phyloP scores from a whole-genome alignment of 2,113 vertebrate genomes.

The Climacteris rufus region DNA sequence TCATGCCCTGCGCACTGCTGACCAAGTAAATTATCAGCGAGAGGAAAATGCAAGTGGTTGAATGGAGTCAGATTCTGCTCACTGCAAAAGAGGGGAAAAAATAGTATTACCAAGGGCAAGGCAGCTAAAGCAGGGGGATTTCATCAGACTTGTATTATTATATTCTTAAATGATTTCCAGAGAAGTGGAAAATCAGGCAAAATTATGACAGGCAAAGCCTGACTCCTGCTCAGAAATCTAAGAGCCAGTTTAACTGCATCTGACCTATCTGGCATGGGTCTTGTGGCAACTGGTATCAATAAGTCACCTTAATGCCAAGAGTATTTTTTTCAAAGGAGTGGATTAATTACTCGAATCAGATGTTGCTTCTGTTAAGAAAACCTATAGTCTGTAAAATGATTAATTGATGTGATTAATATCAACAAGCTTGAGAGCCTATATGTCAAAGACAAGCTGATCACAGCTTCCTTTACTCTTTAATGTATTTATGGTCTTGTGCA shows the following conservation, averaged over 20 bases:
- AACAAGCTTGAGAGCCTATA: not conserved
- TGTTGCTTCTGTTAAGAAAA: not conserved
- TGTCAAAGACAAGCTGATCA: not conserved
- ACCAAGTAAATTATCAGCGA: not conserved
- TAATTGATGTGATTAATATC: not conserved
- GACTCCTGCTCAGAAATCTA: not conserved
- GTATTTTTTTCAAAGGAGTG: not conserved
- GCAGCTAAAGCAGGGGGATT: not conserved
- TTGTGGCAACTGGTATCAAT: not conserved
- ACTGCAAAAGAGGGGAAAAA: not conserved
- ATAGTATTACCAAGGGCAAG: not conserved
- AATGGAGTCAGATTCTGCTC: not conserved
- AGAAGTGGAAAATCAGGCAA: not conserved
- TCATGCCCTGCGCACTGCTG: not conserved
- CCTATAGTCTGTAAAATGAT: not conserved
- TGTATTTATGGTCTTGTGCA: not conserved
- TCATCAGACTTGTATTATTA: not conserved
- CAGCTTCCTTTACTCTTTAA: not conserved
- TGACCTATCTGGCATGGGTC: not conserved
- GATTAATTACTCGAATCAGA: not conserved
- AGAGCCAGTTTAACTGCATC: not conserved
- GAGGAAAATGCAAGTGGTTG: not conserved
- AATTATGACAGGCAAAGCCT: not conserved
- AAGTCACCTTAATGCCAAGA: not conserved
- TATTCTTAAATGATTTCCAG: not conserved